Evolutionary conservation across 2,888 invertebrate genomes (phyloP).

Genomic region (Melieria picta): DNA sequence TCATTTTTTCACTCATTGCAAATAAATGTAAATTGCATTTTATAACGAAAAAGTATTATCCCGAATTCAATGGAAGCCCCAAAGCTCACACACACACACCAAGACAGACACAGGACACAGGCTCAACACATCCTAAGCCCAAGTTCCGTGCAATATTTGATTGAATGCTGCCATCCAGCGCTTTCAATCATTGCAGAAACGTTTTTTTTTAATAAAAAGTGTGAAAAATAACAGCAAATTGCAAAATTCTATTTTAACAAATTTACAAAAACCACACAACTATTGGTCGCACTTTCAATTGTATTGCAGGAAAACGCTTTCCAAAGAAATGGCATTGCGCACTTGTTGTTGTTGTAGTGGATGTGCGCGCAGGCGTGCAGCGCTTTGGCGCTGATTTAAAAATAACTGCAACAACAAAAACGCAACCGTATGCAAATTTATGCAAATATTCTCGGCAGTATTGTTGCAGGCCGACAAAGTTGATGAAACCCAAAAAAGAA

Average conservation of each 20-base stretch:
- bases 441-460: not conserved
- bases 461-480: no score
- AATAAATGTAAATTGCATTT: no score
- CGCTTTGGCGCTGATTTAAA: not conserved
- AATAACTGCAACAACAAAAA: not conserved
- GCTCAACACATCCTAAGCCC: no score
- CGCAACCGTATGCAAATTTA: not conserved
- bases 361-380: not conserved
- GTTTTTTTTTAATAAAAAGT: not conserved
- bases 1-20: no score
- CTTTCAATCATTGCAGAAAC: no score
- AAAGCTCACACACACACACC: no score
- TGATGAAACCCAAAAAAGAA: no score
- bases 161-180: no score
- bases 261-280: conserved; percentile 22
- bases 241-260: conserved; percentile 45
- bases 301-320: not conserved
- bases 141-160: no score
- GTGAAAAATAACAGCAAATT: conserved; percentile 12
- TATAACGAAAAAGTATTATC: no score
- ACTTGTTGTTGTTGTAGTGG: not conserved
- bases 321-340: not conserved
- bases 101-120: no score
- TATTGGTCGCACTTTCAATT: conserved; percentile 32
- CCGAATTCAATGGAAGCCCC: no score